These are phyloP conservation scores for Andrena marginata DNA, from an alignment of 2,888 invertebrate species.

Conservation along the genomic window DNA sequence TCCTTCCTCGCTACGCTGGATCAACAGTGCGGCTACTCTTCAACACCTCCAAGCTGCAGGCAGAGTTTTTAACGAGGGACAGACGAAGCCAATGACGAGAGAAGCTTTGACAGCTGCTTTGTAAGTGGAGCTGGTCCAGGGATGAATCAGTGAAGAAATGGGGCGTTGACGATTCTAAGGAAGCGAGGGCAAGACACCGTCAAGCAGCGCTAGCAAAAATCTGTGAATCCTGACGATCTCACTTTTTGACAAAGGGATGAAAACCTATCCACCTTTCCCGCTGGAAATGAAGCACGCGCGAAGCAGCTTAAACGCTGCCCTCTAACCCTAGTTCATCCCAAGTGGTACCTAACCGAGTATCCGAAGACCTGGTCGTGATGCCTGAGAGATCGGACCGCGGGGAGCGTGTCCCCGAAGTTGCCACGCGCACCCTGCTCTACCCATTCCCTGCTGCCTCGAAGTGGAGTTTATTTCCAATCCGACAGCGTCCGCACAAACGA, in stretches of 20 bases:
- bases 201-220: neutral
- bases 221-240: neutral
- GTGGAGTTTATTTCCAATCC: conserved; percentile 46
- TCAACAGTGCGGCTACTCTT: neutral
- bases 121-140: neutral
- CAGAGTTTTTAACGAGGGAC: neutral
- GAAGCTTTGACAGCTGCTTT: neutral
- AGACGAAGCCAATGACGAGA: neutral
- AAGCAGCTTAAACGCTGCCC: too few species aligned
- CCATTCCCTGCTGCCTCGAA: conserved; percentile 6
- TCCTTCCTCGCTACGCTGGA: neutral
- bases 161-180: neutral
- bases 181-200: neutral
- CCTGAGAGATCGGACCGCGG: conserved; percentile 24
- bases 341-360: neutral
- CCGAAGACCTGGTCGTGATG: conserved; percentile 17
- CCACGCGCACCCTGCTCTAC: neutral
- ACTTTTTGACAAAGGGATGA: neutral
- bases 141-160: conserved; percentile 11
- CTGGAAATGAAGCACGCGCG: neutral
- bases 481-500: conserved; percentile 10
- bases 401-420: conserved; percentile 13
- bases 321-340: neutral
- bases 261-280: neutral
- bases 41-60: neutral